Base-by-base conservation (phyloP, 2,888 invertebrate species). In the Apodemia zela region DNA sequence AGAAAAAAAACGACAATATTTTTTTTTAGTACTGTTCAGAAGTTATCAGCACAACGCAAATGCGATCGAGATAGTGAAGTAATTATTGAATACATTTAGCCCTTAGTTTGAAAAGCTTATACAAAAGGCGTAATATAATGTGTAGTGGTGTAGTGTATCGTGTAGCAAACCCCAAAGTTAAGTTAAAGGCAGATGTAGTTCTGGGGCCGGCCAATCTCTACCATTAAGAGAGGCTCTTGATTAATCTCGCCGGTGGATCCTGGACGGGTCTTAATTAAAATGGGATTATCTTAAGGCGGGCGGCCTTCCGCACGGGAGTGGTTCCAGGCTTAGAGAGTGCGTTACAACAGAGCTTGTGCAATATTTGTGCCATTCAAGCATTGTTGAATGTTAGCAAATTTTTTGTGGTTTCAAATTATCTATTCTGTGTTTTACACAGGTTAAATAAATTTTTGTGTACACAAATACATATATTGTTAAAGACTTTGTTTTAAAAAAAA, bases 221-320 rank as follows among this genome's bases (percentile, higher is more conserved):
- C 65, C 68, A 68, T 66, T 65, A 67, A 66, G 72, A 75, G 75
- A 76, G 76, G 72, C 74, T 79, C 78, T 80, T 79, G 81, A 84
- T 85, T 84, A 85, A 85, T 84, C 82, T 77, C 71, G 73, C 71
- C 75, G 77, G 77, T 75, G 75, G 78, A 81, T 79, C 77, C 67
- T 77, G 74, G 79, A 75, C 72, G 75, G 72, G 72, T 74, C 85
- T 84, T 85, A 87, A 87, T 87, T 87, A 87, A 85, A 85, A 81
- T 80, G 76, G 81, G 84, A 87, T 87, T 84, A 87, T 81, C 75
- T 80, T 71, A 75, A 76, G 80, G 78, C 74, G 76, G 78, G 80
- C 60, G 63, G 59, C 54, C 54, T 61, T 61, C 60, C 61, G 61
- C 62, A 62, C 57, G 42, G 62, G 25, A 66, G 64, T 29, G 60